Base-by-base conservation (phyloP, 1,140 invertebrate species). In the Calephelis virginiensis region DNA sequence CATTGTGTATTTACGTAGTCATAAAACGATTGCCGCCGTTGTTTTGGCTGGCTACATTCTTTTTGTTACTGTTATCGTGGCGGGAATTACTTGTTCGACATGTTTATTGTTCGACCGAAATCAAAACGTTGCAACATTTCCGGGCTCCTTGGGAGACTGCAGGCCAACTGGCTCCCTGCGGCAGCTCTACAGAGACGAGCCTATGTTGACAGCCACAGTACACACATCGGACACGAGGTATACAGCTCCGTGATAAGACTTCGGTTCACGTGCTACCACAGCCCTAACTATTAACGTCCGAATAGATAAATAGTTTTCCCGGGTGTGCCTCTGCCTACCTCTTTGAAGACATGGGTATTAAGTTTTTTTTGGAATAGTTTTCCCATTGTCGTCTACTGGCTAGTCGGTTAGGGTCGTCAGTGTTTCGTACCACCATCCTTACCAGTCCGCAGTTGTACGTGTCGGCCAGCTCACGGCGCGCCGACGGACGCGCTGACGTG, bases 1-100 rank as follows among this genome's bases (percentile, higher is more conserved):
- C 53, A 59, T 38, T 38, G 53, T 38, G 53, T 59, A 59, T 59
- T 59, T 59, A 59, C 37, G 53, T 28, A 59, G 53, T 38, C 28
- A 28, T 59, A 38, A 59, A 37, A n/a, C 53, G 11, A 38, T 28
- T 11, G 11, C 28, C 28, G 53, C 11, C 12, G 28, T 53, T 53
- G 50, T 53, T 53, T 53, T 17, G 6, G 49, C 49, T 13, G 17
- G 17, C 50, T 59, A 17, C 17, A 38, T 59, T 59, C 53, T 59
- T 53, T 50, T 56, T 59, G 50, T 53, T 53, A 53, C 14, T 28
- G 28, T 59, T 59, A 59, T 59, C 28, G 53, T 17, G 17, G 9
- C 17, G 53, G 28, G 50, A 53, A 17, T 53, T 53, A 53, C 28
- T 59, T 59, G 53, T 59, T 59, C 50, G 37, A 7, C 53, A 37